Evolutionary conservation across 2,113 vertebrate species (phyloP).

Genomic region (Myrmophylax atrothorax): DNA sequence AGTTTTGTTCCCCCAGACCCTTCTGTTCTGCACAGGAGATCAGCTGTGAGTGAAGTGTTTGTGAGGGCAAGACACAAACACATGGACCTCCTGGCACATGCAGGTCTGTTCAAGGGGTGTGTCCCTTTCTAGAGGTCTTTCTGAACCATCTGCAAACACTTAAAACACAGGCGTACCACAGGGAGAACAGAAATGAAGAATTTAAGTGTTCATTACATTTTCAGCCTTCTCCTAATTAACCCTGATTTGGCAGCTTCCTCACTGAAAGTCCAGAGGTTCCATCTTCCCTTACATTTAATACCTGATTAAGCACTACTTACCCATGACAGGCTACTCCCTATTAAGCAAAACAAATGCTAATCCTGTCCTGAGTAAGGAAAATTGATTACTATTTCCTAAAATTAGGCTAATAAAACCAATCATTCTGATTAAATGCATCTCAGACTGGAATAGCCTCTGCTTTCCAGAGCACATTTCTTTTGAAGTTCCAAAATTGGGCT

Average conservation of each 20-base stretch:
- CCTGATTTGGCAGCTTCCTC: conserved; percentile 17
- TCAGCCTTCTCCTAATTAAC: conserved; percentile 23
- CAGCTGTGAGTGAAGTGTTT: background rate
- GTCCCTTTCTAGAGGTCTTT: background rate
- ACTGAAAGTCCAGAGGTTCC: background rate
- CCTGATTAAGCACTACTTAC: conserved; percentile 36
- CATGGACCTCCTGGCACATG: background rate
- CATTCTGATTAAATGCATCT: background rate
- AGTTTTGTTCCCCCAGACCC: background rate
- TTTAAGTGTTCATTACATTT: background rate
- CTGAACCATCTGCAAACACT: conserved; percentile 8
- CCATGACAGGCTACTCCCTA: background rate
- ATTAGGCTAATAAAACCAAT: conserved; percentile 5
- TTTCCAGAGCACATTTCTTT: background rate
- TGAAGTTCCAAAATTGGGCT: background rate
- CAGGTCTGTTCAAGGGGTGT: rapidly evolving
- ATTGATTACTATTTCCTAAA: conserved; percentile 14
- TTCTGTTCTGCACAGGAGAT: background rate
- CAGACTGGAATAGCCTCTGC: background rate
- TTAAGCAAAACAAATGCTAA: conserved; percentile 34
- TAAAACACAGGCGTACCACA: background rate
- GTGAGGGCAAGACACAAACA: background rate
- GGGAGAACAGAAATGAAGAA: background rate
- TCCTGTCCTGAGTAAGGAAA: background rate
- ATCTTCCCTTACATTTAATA: conserved; percentile 14